phyloP scores from a whole-genome alignment of 2,797 vertebrate genomes.

The Xiphorhynchus erythropygius region DNA sequence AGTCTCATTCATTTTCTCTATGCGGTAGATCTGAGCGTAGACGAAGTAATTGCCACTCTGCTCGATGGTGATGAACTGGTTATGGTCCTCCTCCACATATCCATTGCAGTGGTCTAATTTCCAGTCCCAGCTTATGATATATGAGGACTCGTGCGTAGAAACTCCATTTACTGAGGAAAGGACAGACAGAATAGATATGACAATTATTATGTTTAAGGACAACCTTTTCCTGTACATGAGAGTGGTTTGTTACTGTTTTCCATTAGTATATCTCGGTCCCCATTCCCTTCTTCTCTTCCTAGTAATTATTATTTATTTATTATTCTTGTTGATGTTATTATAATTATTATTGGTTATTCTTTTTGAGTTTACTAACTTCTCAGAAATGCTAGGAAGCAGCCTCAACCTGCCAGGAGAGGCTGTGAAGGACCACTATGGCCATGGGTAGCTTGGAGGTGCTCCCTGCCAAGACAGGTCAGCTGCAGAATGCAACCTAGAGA shows the following conservation, averaged over 20 bases:
- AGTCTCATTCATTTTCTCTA: fast-evolving
- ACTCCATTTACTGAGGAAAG: neutral
- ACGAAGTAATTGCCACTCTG: conserved; percentile 47
- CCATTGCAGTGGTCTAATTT: neutral
- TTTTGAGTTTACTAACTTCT: neutral
- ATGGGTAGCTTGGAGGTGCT: neutral
- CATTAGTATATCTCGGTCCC: neutral
- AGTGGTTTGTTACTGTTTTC: neutral
- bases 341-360: neutral
- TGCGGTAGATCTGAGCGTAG: conserved; percentile 50
- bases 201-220: neutral
- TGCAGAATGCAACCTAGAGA: neutral
- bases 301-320: neutral
- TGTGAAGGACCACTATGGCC: neutral
- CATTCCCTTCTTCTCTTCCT: neutral
- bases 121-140: conserved; percentile 33
- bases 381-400: neutral
- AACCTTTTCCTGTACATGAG: neutral
- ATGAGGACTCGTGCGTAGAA: fast-evolving
- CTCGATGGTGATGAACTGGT: conserved; percentile 14
- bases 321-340: neutral
- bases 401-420: neutral
- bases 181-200: neutral
- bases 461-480: neutral
- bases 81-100: neutral